Base-by-base conservation (phyloP, 2,113 vertebrate genomes). In the Hepsetus odoe region DNA sequence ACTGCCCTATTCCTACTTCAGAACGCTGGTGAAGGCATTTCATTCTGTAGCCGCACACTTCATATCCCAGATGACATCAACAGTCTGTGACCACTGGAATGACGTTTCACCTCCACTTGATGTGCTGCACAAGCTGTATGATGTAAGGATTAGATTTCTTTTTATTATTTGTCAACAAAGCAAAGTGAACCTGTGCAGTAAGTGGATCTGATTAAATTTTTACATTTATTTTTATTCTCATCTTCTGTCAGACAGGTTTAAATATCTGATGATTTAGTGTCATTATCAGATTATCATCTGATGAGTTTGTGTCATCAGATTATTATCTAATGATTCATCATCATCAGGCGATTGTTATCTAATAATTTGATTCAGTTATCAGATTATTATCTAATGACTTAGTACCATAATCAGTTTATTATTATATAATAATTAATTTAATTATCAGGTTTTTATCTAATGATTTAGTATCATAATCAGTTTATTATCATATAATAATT, bases 1-100 rank as follows among this genome's bases (percentile, higher is more conserved):
- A 18, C 72, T 80, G 2, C 65, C 65, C 8, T 75, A 76, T 44
- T 53, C 16, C 44, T 80, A 64, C 72, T 80, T 12, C 55, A 70
- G 51, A 28, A 76, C 65, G 6, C 42, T 75, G 65, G 79, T 80
- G 28, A 80, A 75, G 58, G 33, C 24, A 3, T 80, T 80, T 59
- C 44, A 62, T 33, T 69, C 65, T 1, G 65, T 40, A 20, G 69
- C 28, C 12, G 12, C n/a, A 22, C 65, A 62, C 33, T 62, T 64
- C 72, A 32, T 80, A 12, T 30, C 55, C 16, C 65, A 62, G 33
- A 75, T 70, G 55, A 71, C 32, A 12, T 42, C 22, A 10, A 26
- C 2, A 56, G 2, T 32, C 26, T 82, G 46, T 13, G 12, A 62
- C 82, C 53, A 81, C 56, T 74, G 76, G 42, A 30, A 20, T 18